Evolutionary conservation across 2,797 vertebrate genomes (phyloP), one percentile per base, ranked within the genome.

Genomic region (Enteromius radiatus): DNA sequence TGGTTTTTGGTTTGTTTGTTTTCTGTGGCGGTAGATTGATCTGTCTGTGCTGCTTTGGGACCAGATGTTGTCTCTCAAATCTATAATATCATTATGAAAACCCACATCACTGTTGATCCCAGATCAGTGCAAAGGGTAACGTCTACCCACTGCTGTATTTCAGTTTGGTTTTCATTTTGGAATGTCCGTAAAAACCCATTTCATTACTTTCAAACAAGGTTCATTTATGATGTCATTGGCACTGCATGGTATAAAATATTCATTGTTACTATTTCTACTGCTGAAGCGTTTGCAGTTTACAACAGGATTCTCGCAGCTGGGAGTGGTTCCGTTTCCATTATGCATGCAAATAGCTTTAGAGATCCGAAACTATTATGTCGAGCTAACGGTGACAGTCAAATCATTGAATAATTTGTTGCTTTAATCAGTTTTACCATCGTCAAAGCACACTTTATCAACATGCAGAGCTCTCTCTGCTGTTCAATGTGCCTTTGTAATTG

Each of bases 221-320:
- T 71, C 4, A 64, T 56, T 82, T 45, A 33, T 69, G 56, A 68
- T 73, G 75, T 71, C 54, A 23, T 77, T 52, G 36, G 71, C 73
- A 23, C 78, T 64, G 23, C 78, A 59, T 71, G 74, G 54, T 78
- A 81, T 85, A 8, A 84, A 82, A 82, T 86, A 86, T 84, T 87
- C 43, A 85, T 73, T 45, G 63, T 68, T 70, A 64, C 81, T 86
- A 68, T 84, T 69, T 76, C 81, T 56, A 54, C 63, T 28, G 4
- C 21, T 28, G 71, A 77, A 71, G 83, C 23, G 19, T 74, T 69
- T 61, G 43, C 76, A 70, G 83, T 76, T 77, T 47, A 49, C 54
- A 61, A 78, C 38, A 1, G 68, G 52, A 43, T 52, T 21, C 67
- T 81, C 52, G 1, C 69, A 67, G 80, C 73, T 74, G 10, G 80